Evolutionary conservation across 2,888 invertebrate genomes (phyloP), one percentile per base, ranked within the genome.

Genomic region (Erynnis tages): DNA sequence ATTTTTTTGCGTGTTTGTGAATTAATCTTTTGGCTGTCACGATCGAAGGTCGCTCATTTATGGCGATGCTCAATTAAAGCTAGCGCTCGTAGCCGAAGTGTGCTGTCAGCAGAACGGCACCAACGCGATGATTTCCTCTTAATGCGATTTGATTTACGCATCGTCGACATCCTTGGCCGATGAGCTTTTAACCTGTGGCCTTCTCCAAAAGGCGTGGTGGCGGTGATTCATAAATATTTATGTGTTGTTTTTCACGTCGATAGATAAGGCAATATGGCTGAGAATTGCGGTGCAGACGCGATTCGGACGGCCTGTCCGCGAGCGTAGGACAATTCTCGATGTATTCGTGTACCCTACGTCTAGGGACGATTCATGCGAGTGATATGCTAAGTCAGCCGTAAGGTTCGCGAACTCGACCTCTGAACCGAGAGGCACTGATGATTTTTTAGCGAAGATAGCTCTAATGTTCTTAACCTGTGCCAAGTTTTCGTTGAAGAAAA

Each of bases 331-430:
- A 16, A 25, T 71, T 76, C 77, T 78, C 65, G 70, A 56, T 68
- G 62, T 76, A 82, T 85, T 77, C 81, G 75, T 55, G 56, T 52
- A 46, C 57, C 57, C 61, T 73, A 80, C 73, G 76, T 83, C 80
- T 80, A 62, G 60, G 66, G 71, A 63, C 77, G 82, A 83, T 81
- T 78, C 82, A 77, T 75, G 76, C 74, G 71, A 73, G 72, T 69
- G 75, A 81, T 82, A 83, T 79, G 76, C 78, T 67, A 69, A 75
- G 57, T 64, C 57, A 59, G 66, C 75, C 69, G 72, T 77, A 76
- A 76, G 69, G 66, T 62, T 62, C 68, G 62, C 56, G 67, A 65
- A 68, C 62, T 65, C 65, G 56, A 60, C 58, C 58, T 59, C 58
- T 60, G 57, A 63, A 61, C 60, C 61, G 58, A 60, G 56, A 29